Evolutionary conservation across 2,888 invertebrate genomes (phyloP), one percentile per base, ranked within the genome.

Genomic region (Cephonodes hylas): DNA sequence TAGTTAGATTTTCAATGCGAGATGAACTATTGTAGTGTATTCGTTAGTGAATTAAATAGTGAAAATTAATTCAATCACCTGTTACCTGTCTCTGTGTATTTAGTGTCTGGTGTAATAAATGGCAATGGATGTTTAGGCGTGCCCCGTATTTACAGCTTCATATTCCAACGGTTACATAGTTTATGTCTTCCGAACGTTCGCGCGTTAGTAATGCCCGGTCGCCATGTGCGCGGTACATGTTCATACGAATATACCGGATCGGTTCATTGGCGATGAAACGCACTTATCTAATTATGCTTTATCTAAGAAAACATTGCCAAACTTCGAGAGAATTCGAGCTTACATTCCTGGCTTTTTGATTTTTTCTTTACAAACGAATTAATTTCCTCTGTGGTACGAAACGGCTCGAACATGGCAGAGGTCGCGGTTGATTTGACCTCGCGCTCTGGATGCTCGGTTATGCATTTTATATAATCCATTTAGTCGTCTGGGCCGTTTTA

Each of bases 281-380:
- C 53, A 53, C 53, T 53, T 53, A 23, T 59, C 38, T n/a, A n/a
- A n/a, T 59, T 66, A 69, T 73, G 76, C 74, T 76, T 75, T 74
- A 74, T 66, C 61, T 66, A 58, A 69, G 18, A 53, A 31, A 18
- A 86, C 85, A 86, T 88, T 88, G 85, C 86, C 88, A 89, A 86
- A 86, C 75, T 74, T 78, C 81, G 73, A 71, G 72, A 71, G 74
- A 76, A 79, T 42, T 53, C 38, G 48, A 74, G 79, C 75, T 81
- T 81, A 89, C 89, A 90, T 89, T 89, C 90, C 90, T 83, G 75
- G 81, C 81, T 82, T 82, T 74, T 73, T 64, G 62, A 69, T 63
- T 69, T 72, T 65, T 72, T n/a, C n/a, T 67, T 62, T 68, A 72
- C 64, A 64, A 67, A 74, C 67, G 69, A 70, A 67, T 64, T 42